A percentile compares a stretch with the other conserved stretches of the same genome.
phyloP scores from a whole-genome alignment of 1,140 invertebrate genomes.

The Solen grandis region DNA sequence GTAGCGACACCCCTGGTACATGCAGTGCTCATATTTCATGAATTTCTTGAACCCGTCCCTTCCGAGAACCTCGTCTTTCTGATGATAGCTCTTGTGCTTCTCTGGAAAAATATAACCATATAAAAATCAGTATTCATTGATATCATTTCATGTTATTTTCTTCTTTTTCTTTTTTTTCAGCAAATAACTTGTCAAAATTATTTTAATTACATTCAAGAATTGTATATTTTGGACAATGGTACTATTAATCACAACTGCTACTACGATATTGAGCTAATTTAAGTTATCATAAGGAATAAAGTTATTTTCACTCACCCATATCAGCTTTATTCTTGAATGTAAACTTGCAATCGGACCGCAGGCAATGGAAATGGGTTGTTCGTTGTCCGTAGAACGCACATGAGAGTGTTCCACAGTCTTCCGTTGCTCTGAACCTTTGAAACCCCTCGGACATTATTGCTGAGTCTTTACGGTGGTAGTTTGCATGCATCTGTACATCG shows the following conservation, averaged over 20 bases:
- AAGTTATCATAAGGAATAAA: no score
- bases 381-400: constrained; percentile 97
- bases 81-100: constrained; percentile 99
- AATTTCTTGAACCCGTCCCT: constrained; percentile 99
- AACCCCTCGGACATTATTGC: constrained; percentile 98
- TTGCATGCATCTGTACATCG: constrained; percentile 99
- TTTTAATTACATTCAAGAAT: not conserved
- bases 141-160: not conserved
- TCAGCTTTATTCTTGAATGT: constrained; percentile 99
- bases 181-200: not conserved
- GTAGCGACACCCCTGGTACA: constrained; percentile 94
- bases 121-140: not conserved
- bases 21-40: constrained; percentile 97
- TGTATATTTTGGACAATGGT: no score
- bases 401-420: constrained; percentile 92
- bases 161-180: not conserved
- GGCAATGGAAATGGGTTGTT: constrained; percentile 98
- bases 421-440: constrained; percentile 93
- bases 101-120: constrained; percentile 87
- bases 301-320: constrained; percentile 93
- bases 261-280: no score
- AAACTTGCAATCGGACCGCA: constrained; percentile 92
- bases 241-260: no score
- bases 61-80: constrained; percentile 97
- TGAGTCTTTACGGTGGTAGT: constrained; percentile 98